These are phyloP conservation scores for Rutilus rutilus DNA, from an alignment of 2,113 vertebrate genomes.

Conservation along the genomic window DNA sequence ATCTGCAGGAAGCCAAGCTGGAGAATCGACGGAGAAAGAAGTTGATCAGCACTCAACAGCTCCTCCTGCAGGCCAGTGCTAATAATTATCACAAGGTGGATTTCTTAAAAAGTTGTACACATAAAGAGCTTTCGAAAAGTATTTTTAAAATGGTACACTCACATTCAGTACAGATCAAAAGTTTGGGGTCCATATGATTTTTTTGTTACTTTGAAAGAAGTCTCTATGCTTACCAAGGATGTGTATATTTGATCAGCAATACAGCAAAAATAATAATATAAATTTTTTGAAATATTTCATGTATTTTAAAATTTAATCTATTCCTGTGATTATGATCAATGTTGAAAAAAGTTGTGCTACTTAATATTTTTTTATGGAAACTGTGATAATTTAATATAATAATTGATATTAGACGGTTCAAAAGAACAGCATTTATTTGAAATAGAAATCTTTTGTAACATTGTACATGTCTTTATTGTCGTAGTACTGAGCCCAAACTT, in stretches of 20 bases:
- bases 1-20: slow-evolving; percentile 67
- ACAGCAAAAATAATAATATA: neutral
- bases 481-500: neutral
- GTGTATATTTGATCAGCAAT: neutral
- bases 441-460: neutral
- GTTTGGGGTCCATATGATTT: neutral
- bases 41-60: slow-evolving; percentile 72
- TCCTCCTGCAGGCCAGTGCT: slow-evolving; percentile 70
- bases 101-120: neutral
- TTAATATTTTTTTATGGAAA: neutral
- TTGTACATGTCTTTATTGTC: neutral
- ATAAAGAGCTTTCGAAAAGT: neutral
- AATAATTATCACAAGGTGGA: slow-evolving; percentile 73
- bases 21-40: slow-evolving; percentile 75
- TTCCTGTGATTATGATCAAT: neutral
- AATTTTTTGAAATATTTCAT: neutral
- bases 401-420: neutral
- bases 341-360: too few species aligned
- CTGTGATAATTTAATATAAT: neutral
- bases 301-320: neutral
- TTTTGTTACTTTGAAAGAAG: neutral
- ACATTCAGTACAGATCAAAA: neutral
- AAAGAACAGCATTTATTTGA: neutral
- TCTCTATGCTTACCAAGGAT: neutral
- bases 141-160: neutral